Conservation (phyloP, 2,797 vertebrate genomes). For the Austrolebias charrua region DNA sequence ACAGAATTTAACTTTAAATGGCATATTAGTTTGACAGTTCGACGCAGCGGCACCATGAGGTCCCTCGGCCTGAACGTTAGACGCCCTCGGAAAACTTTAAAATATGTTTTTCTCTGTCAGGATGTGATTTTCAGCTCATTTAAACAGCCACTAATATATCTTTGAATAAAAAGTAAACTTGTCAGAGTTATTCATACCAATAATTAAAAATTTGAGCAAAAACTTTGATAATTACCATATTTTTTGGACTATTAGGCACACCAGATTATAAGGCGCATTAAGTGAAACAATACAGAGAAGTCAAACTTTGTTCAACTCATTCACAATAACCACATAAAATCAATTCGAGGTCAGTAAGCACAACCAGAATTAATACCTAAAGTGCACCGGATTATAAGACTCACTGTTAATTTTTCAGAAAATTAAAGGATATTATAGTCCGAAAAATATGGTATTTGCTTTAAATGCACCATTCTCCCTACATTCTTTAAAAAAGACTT, state of each 20-base stretch:
- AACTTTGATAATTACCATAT: neutral
- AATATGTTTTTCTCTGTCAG: conserved; percentile 16
- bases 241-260: too few relatives aligned
- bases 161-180: conserved; percentile 27
- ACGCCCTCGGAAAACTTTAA: conserved; percentile 19
- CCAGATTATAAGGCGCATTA: neutral
- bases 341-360: too few relatives aligned
- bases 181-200: conserved; percentile 45
- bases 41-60: conserved; percentile 2
- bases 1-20: neutral
- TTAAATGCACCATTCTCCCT: conserved; percentile 21
- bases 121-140: conserved; percentile 31
- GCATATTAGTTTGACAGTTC: neutral
- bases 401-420: too few relatives aligned
- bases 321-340: too few relatives aligned
- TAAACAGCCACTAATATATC: conserved; percentile 25
- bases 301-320: too few relatives aligned
- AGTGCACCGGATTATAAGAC: too few relatives aligned
- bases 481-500: too few relatives aligned
- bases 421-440: too few relatives aligned
- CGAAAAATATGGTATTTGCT: neutral
- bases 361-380: too few relatives aligned
- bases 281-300: too few relatives aligned
- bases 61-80: conserved; percentile 6
- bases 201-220: conserved; percentile 55